A percentile compares a stretch with the other conserved stretches of the same genome.
Evolutionary conservation across 2,888 invertebrate species (phyloP).

Genomic region (Limenitis camilla): DNA sequence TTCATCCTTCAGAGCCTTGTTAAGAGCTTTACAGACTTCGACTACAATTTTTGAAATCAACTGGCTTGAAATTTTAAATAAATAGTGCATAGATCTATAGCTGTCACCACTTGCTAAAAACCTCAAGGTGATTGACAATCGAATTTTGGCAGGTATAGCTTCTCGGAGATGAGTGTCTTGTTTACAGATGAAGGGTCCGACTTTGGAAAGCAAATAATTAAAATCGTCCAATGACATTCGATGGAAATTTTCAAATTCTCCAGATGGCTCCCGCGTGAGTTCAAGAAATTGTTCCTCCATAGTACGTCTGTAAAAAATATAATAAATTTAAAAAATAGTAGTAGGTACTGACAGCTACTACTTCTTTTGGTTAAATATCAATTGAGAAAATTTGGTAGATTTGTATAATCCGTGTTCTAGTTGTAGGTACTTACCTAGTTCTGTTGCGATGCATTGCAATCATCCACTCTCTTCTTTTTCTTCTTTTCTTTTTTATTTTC

Average conservation of each 20-base stretch:
- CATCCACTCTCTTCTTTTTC: not conserved
- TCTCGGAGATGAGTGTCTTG: not conserved
- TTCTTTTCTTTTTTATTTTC: too few species aligned
- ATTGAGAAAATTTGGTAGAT: too few species aligned
- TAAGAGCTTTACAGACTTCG: slow-evolving; percentile 33
- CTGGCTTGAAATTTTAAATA: slow-evolving; percentile 31
- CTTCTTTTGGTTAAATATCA: too few species aligned
- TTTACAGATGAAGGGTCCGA: not conserved
- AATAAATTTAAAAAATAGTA: too few species aligned
- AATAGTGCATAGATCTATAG: slow-evolving; percentile 7
- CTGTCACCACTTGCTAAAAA: slow-evolving; percentile 30
- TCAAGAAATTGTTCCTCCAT: not conserved
- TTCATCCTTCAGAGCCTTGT: slow-evolving; percentile 30
- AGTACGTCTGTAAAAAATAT: too few species aligned
- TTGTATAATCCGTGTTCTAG: too few species aligned
- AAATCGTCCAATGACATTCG: not conserved
- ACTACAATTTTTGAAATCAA: slow-evolving; percentile 31
- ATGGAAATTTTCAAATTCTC: not conserved
- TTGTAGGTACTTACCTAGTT: not conserved
- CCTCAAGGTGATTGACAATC: slow-evolving; percentile 29
- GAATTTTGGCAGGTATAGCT: not conserved
- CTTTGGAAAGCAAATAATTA: not conserved
- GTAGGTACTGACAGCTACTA: too few species aligned
- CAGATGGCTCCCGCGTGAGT: not conserved
- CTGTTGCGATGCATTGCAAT: not conserved